These are phyloP conservation scores for Cochlearius cochlearius DNA, from an alignment of 2,113 vertebrate genomes.

Conservation along the genomic window DNA sequence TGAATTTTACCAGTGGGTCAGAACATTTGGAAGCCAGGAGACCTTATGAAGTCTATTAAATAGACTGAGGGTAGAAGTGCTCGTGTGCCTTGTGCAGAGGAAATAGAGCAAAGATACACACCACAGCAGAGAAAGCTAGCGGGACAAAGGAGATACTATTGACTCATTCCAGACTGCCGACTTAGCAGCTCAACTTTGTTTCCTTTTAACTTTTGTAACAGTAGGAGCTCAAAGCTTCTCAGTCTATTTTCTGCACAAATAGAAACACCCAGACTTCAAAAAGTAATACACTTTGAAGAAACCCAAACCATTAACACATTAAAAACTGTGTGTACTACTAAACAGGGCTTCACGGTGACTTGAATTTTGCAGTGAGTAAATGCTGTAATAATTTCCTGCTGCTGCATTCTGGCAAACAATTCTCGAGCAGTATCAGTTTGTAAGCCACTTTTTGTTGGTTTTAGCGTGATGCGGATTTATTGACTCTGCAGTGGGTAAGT, in stretches of 20 bases:
- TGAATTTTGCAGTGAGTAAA: background rate
- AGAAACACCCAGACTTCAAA: constrained; percentile 64
- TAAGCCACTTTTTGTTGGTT: background rate
- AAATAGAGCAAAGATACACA: constrained; percentile 68
- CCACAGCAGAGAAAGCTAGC: constrained; percentile 7
- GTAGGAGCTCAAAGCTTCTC: constrained; percentile 58
- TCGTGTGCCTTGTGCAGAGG: constrained; percentile 35
- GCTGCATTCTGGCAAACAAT: background rate
- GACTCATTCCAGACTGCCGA: constrained; percentile 68
- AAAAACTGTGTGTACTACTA: background rate
- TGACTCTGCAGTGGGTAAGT: constrained; percentile 42
- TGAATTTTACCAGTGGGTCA: background rate
- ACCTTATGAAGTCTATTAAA: background rate
- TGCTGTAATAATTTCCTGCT: background rate
- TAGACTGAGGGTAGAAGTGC: background rate
- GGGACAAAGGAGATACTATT: constrained; percentile 72
- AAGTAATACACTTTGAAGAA: constrained; percentile 52
- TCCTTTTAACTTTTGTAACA: constrained; percentile 71
- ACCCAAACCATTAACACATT: constrained; percentile 24
- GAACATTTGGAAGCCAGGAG: background rate
- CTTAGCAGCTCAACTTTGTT: constrained; percentile 62
- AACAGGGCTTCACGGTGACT: background rate
- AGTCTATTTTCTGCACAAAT: constrained; percentile 50
- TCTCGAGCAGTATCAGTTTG: background rate
- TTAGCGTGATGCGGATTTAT: background rate